Base-by-base conservation (phyloP, 2,888 invertebrate genomes). In the Sabatieria punctata region DNA sequence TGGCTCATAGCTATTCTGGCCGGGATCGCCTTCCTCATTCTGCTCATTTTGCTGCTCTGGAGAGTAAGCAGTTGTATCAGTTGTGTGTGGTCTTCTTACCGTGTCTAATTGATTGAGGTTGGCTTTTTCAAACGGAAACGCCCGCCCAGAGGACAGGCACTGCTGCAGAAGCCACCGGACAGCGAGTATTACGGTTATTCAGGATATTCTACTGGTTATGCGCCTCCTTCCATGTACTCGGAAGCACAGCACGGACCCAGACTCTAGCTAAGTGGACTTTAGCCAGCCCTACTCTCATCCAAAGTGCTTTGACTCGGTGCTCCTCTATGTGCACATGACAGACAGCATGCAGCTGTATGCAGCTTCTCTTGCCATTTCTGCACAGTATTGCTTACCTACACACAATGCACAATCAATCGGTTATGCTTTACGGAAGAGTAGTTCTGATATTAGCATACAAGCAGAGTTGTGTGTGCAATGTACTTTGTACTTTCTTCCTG, bases 121-220 rank as follows among this genome's bases (percentile, higher is more conserved):
- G 63, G 63, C 22, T 63, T 63, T 59, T 63, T 63, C 58, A 63
- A 63, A 47, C 57, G 63, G 15, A 58, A 61, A 24, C 59, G 63
- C 24, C 63, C 63, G 19, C 37, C 41, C 30, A 27, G 33, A 49
- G 51, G 39, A 52, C 48, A 47, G 49, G 57, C 41, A 45, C 33
- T 23, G 39, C 33, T 44, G 37, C 23, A 37, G 26, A 33, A 43
- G 30, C 47, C 47, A 4, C 18, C 41, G 11, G 37, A 47, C 13
- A 22, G 25, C 38, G 38, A 39, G 41, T 33, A 41, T 18, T 49
- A 51, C 25, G 52, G 55, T 40, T 62, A 60, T 46, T 59, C 60
- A 1, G 61, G 58, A 47, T 53, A 49, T 37, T 22, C 40, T 19
- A 49, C 57, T 2, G 51, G 59, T 15, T 60, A 60, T 45, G 55